Evolutionary conservation across 2,888 invertebrate species (phyloP), one percentile per base, ranked within the genome.

Genomic region (Nephrocerus scutellatus): DNA sequence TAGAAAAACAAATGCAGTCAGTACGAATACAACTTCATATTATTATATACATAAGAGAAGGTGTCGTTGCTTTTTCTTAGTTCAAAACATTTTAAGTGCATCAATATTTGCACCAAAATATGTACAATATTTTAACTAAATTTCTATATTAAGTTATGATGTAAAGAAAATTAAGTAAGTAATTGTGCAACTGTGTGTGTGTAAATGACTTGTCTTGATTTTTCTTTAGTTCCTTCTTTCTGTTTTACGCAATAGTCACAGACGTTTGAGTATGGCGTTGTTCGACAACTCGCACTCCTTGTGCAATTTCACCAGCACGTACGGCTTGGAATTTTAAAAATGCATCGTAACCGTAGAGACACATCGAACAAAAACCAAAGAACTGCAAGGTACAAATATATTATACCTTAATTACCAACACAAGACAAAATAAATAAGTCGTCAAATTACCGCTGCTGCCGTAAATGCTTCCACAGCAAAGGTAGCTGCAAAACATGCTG

Each of bases 281-380:
- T 45, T 45, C 39, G 10, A 50, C 44, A 20, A 39, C 26, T 32
- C 53, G 43, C 10, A 45, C 23, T 50, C 84, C 85, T 70, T 85
- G 85, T 45, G 85, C 83, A 41, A 84, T 71, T 35, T 77, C 79
- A 15, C 86, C 87, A 25, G 70, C 70, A 47, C 73, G 73, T 29
- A 79, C 75, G 0, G 74, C 81, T 48, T 72, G 72, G 65, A 76
- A 87, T 66, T 91, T 91, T 24, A 88, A 61, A 68, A 78, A 87
- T 23, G 84, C 80, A 63, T 92, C 91, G 49, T 74, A 74, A 2
- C 76, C 84, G 70, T 90, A 92, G 21, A 76, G 77, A 16, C 80
- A 64, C 81, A 84, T 87, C 13, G 82, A 82, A 51, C 77, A 76
- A 69, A 84, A 90, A 14, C 89, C 90, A 68, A 91, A 91, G 69